Base-by-base conservation (phyloP, 2,113 vertebrate genomes). In the Salvelinus namaycush region DNA sequence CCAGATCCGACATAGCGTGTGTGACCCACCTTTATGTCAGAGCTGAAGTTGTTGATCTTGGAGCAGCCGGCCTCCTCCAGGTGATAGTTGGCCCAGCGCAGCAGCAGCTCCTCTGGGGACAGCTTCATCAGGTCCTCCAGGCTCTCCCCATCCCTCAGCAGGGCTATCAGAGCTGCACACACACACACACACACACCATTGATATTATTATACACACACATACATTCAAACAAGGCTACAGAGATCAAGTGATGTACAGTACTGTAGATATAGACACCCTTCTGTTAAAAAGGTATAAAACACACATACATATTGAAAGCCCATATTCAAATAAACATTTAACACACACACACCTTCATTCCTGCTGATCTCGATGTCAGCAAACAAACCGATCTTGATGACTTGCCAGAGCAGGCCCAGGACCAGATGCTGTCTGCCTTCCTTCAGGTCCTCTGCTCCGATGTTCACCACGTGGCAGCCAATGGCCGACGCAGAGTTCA, bases 381-480 rank as follows among this genome's bases (percentile, higher is more conserved):
- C 97, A 29, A 99, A 96, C 84, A 99, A 92, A 18, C 97, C 97
- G n/a, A 99, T 99, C 91, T 99, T 99, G 92, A 99, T 98, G 88
- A 98, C 90, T 92, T 99, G 97, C 97, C 97, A 99, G 78, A 99
- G 76, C 78, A 99, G 95, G 66, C 97, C 97, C 75, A 99, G 93
- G 71, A 99, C 96, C 86, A 99, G 90, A 84, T 99, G 96, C 81
- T 96, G 96, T 79, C 97, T 91, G 77, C 97, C 97, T 85, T 99
- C 97, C 88, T 97, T 98, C 81, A 99, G 91, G 90, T 99, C 97
- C 89, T 96, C 96, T 1, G 97, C 97, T 1, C 97, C 97, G 1
- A 99, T 99, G 86, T 99, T 99, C 51, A 99, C 97, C 84, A 99
- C 97, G 8, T 99, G 97, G 88, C 97, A 99, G 29, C 97, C 97